Percentiles rank a stretch among this genome's conserved stretches.
Evolutionary conservation across 2,888 invertebrate genomes (phyloP).

Genomic region (Mythimna ferrago): DNA sequence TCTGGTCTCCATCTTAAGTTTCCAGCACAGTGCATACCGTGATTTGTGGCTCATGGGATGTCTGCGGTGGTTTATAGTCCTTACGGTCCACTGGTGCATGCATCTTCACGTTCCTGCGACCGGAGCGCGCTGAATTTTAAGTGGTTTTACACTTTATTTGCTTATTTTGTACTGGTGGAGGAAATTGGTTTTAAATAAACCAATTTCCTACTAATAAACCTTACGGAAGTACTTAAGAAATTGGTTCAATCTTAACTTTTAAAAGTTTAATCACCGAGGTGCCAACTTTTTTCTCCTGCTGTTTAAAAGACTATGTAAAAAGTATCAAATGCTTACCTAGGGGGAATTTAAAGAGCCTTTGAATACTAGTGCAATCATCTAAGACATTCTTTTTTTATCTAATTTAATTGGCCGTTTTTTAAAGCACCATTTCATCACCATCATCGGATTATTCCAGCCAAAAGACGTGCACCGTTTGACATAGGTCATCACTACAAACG

Average conservation of each 20-base stretch:
- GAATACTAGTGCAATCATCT: background rate
- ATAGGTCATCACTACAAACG: too few relatives aligned
- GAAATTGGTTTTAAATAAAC: conserved; percentile 35
- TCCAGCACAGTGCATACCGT: conserved; percentile 41
- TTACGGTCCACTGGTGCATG: conserved; percentile 52
- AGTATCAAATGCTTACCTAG: background rate
- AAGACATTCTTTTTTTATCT: background rate
- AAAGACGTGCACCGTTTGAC: too few relatives aligned
- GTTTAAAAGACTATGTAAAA: background rate
- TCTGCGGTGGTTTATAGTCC: conserved; percentile 56
- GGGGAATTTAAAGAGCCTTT: too few relatives aligned
- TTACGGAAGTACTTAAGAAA: background rate
- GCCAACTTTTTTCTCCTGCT: background rate
- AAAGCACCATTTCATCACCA: too few relatives aligned
- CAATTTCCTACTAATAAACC: too few relatives aligned
- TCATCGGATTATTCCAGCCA: too few relatives aligned
- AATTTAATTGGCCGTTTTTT: too few relatives aligned
- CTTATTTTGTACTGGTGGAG: conserved; percentile 8
- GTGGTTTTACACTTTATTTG: conserved; percentile 12
- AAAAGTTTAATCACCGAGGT: background rate
- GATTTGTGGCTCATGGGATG: conserved; percentile 59
- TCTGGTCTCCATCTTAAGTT: conserved; percentile 10
- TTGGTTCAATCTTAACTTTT: background rate
- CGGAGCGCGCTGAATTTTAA: conserved; percentile 50
- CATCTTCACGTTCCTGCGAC: conserved; percentile 44